Evolutionary conservation across 2,888 invertebrate species (phyloP), one percentile per base, ranked within the genome.

Genomic region (Eupeodes luniger): DNA sequence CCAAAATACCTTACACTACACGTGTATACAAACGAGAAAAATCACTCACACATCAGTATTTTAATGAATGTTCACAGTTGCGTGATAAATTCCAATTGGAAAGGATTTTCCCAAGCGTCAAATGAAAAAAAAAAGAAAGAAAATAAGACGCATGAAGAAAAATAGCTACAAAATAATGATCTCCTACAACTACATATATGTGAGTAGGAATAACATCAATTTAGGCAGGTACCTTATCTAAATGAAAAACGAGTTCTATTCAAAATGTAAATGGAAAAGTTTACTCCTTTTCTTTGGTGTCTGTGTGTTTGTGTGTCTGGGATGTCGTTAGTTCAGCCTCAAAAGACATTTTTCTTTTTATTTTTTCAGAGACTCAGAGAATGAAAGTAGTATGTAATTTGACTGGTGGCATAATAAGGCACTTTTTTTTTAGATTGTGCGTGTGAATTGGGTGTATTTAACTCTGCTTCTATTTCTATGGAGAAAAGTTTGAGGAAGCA

Each of bases 21-120:
- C 9, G 9, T 16, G 16, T 62, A 62, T 19, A 19, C 12, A 9
- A 27, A 14, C 6, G 19, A 5, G 14, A 7, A 14, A 47, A 64
- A 64, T 64, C 12, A 14, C 19, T 64, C 47, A 64, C 47, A 47
- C 40, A 40, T 40, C 47, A 14, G 12, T 12, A 19, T 11, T 51
- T n/a, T 51, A 67, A 67, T 51, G 76, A 85, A 66, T 81, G 76
- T 66, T 61, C 70, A 77, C 59, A 66, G 76, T 80, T 85, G 75
- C 70, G 80, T 85, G 81, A 81, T 81, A 75, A 70, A 80, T 76
- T 70, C 51, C 75, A 76, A 85, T 64, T 85, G 51, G 61, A 1
- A 72, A 51, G 76, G 70, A 61, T 77, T 81, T 79, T 34, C 27
- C 10, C 66, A 19, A 34, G 61, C 59, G 51, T 36, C 72, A 51